Conservation (phyloP, 1,140 invertebrate genomes). For the Teleogryllus occipitalis region DNA sequence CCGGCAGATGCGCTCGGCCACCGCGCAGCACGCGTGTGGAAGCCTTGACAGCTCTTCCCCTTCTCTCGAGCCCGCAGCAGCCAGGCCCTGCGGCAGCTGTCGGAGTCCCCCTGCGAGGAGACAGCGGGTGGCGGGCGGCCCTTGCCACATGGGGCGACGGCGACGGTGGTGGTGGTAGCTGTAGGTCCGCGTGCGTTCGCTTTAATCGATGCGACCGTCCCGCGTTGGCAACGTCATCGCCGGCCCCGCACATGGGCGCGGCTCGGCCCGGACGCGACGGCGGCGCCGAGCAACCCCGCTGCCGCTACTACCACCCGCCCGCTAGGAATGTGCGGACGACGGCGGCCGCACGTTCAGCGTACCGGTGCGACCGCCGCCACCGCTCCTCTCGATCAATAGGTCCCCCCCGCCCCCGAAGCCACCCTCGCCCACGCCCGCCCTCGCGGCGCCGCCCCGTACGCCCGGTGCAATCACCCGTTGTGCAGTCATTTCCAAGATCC, state of each 20-base stretch:
- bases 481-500: too few species aligned
- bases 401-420: too few species aligned
- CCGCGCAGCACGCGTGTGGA: neutral
- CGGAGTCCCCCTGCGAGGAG: too few species aligned
- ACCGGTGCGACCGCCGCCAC: neutral
- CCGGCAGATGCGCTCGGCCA: neutral
- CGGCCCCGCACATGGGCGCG: neutral
- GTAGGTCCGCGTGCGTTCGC: too few species aligned
- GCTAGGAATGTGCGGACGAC: neutral
- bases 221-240: neutral
- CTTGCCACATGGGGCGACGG: too few species aligned
- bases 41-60: neutral
- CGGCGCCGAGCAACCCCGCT: neutral
- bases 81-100: neutral
- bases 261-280: neutral
- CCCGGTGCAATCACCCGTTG: too few species aligned
- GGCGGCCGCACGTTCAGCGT: neutral
- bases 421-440: too few species aligned
- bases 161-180: too few species aligned
- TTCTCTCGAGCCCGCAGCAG: neutral
- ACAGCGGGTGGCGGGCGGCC: too few species aligned
- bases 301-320: neutral
- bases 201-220: too few species aligned
- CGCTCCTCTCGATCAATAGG: neutral
- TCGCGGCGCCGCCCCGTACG: too few species aligned